Evolutionary conservation across 2,113 vertebrate genomes (phyloP), one percentile per base, ranked within the genome.

Genomic region (Anhinga anhinga): DNA sequence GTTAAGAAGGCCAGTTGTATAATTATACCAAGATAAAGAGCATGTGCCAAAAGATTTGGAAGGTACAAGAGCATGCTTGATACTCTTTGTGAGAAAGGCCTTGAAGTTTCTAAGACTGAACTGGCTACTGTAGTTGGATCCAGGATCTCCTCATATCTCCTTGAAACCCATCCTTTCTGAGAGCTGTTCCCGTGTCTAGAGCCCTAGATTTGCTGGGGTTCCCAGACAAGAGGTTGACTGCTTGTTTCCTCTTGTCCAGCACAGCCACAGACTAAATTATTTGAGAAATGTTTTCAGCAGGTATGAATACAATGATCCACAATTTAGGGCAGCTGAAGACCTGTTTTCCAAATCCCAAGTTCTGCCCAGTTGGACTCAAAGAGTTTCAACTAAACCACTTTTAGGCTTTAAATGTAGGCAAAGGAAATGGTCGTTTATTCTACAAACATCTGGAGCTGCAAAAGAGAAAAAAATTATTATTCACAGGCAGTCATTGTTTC

Each of bases 401-500:
- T 8, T 36, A 63, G 13, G 5, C 26, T 52, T 82, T 82, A 80
- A 91, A 72, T 21, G 10, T 36, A 73, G 63, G 45, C 45, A 86
- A 70, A 86, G 34, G 21, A 92, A 69, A 19, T 32, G 11, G 15
- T 32, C 6, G 34, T n/a, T 90, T 88, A 45, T 81, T 78, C 67
- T 66, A 66, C 53, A 92, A 69, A 92, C 25, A 92, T 56, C 45
- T 90, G 36, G 67, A 92, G 19, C 26, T 49, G 27, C 58, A 90
- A 93, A 77, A 3, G 7, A 76, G 36, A 32, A 90, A 82, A 71
- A 70, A 62, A 80, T 49, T 90, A 52, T 92, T 95, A 94, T 96
- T 95, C 93, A 90, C 13, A 34, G 16, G 69, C 34, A 82, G 77
- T 74, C 72, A 89, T 78, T 86, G 38, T 78, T 96, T 93, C 86